Conservation (phyloP, 2,888 invertebrate species). For the Trissoscelio sp. region DNA sequence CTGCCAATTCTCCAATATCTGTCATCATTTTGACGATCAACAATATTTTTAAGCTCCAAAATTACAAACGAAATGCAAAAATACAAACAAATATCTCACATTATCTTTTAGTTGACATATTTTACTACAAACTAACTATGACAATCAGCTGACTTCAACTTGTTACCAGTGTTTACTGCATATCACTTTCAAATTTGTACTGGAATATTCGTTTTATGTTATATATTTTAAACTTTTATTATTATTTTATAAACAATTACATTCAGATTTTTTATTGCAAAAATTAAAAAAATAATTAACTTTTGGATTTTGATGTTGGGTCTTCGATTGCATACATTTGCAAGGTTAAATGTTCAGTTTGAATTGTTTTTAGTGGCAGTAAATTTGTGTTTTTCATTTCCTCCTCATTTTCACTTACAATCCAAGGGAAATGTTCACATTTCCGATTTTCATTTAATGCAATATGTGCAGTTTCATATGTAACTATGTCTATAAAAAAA, state of each 20-base stretch:
- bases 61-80: background rate
- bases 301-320: slow-evolving; percentile 12
- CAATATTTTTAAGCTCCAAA: background rate
- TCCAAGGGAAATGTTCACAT: slow-evolving; percentile 85
- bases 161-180: slow-evolving; percentile 18
- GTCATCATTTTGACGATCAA: slow-evolving; percentile 64
- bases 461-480: slow-evolving; percentile 86
- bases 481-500: slow-evolving; percentile 86
- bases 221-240: background rate
- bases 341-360: slow-evolving; percentile 81
- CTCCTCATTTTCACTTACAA: slow-evolving; percentile 77
- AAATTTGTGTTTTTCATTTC: slow-evolving; percentile 79
- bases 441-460: slow-evolving; percentile 85
- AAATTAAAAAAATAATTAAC: background rate
- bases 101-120: slow-evolving; percentile 11
- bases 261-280: too few relatives aligned
- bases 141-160: slow-evolving; percentile 54
- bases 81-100: background rate
- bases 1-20: slow-evolving; percentile 60
- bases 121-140: slow-evolving; percentile 19
- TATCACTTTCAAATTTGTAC: too few relatives aligned
- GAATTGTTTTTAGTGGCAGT: slow-evolving; percentile 83
- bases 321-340: slow-evolving; percentile 75
- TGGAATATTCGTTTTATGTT: too few relatives aligned
- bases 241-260: background rate